Evolutionary conservation across 2,888 invertebrate species (phyloP).

Genomic region (Zelleria hepariella): DNA sequence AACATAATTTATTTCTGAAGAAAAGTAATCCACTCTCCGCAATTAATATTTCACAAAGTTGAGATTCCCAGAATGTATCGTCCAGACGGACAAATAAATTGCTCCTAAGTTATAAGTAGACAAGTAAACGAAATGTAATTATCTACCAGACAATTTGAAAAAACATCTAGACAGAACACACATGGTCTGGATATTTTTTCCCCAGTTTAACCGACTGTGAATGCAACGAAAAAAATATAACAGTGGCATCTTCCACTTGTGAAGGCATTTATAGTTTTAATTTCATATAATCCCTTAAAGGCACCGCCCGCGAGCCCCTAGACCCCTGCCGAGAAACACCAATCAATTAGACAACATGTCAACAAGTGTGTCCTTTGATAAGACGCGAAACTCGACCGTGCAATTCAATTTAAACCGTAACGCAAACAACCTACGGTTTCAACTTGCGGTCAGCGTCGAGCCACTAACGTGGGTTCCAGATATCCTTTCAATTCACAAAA

Average conservation of each 20-base stretch:
- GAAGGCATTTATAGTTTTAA: conserved; percentile 64
- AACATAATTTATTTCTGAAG: too few species aligned
- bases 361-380: conserved; percentile 69
- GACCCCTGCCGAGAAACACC: conserved; percentile 66
- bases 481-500: conserved; percentile 14
- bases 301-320: conserved; percentile 56
- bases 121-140: not conserved
- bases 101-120: not conserved
- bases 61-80: not conserved
- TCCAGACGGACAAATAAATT: not conserved
- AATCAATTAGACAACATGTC: conserved; percentile 73
- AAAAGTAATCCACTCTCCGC: not conserved
- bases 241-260: conserved; percentile 68
- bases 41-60: not conserved
- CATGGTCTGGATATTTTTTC: not conserved
- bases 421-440: conserved; percentile 41
- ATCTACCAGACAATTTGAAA: not conserved
- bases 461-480: conserved; percentile 21
- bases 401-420: conserved; percentile 51
- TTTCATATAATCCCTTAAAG: conserved; percentile 67
- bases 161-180: not conserved
- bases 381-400: conserved; percentile 39
- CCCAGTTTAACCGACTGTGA: not conserved
- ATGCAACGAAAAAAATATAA: conserved; percentile 30
- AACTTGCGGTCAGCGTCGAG: conserved; percentile 31